Base-by-base conservation (phyloP, 2,888 invertebrate species). In the Agrotis ipsilon region DNA sequence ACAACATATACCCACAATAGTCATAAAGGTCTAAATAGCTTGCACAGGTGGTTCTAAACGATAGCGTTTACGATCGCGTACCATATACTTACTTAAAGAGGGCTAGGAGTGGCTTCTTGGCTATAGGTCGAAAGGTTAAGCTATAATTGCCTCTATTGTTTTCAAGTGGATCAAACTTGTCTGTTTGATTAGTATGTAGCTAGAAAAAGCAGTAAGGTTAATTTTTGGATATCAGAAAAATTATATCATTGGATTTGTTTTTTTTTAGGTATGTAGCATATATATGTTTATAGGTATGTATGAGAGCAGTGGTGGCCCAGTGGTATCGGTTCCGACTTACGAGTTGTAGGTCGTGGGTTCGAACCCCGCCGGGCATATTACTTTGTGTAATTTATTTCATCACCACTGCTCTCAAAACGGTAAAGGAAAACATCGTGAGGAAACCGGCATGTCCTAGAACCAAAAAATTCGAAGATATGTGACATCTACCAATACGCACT, bases 11-110 rank as follows among this genome's bases (percentile, higher is more conserved):
- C 63, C 39, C 58, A 78, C 78, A 24, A 45, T 3, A 16, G 24
- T 54, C 77, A 5, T 73, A 60, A 73, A 72, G 7, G 24, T 27
- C 14, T 9, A 72, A 45, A 66, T 32, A 46, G 55, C 60, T 61
- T 39, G 16, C 48, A 39, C 75, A 80, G 80, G 80, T 76, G 80
- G 16, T 43, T 13, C 18, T 51, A 19, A 46, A 52, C 54, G 46
- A 60, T 63, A 63, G 54, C 7, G 59, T 80, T 80, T 74, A 76
- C 61, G 75, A 74, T 24, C 57, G 13, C 62, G 62, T 66, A 49
- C 61, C 61, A 13, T 58, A 58, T 16, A 60, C 51, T 59, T 52
- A 52, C 21, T 21, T 32, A n/a, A 16, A 21, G 2, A 39, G 24
- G 4, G 51, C 7, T 19, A 55, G 75, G 74, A 73, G 75, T 58